Evolutionary conservation across 2,888 invertebrate genomes (phyloP).

Genomic region (Microctonus aethiopoides): DNA sequence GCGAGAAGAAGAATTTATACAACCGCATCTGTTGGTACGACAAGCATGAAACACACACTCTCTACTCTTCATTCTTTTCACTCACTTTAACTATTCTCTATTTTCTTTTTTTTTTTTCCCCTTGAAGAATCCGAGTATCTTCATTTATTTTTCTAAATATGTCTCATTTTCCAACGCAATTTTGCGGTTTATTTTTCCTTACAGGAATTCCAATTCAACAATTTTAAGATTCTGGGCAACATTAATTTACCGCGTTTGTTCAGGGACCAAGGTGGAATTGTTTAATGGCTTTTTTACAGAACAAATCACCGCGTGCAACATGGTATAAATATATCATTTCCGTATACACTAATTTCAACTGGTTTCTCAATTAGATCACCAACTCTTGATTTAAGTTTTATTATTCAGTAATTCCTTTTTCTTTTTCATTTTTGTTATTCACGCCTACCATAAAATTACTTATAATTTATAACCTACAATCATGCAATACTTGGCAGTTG

Average conservation of each 20-base stretch:
- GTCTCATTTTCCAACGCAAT: neutral
- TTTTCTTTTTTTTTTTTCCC: neutral
- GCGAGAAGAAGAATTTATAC: slow-evolving; percentile 30
- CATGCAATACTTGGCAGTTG: neutral
- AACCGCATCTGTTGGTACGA: slow-evolving; percentile 30
- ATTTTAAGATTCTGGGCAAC: slow-evolving; percentile 39
- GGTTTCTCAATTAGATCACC: neutral
- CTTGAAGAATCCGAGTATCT: neutral
- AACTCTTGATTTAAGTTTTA: neutral
- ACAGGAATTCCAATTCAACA: slow-evolving; percentile 30
- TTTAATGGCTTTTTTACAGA: slow-evolving; percentile 13
- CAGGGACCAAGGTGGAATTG: neutral
- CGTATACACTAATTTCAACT: neutral
- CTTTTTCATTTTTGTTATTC: neutral
- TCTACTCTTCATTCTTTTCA: slow-evolving; percentile 4
- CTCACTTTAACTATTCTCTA: neutral
- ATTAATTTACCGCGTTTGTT: slow-evolving; percentile 38
- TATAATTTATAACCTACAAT: neutral
- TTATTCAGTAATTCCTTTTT: neutral
- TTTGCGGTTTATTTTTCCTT: slow-evolving; percentile 10
- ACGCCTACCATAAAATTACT: neutral
- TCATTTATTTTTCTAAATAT: slow-evolving; percentile 9
- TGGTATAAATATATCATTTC: neutral
- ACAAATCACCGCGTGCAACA: slow-evolving; percentile 2
- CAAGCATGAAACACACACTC: slow-evolving; percentile 21